Evolutionary conservation across 2,113 vertebrate genomes (phyloP).

Genomic region (Halichoeres trimaculatus): DNA sequence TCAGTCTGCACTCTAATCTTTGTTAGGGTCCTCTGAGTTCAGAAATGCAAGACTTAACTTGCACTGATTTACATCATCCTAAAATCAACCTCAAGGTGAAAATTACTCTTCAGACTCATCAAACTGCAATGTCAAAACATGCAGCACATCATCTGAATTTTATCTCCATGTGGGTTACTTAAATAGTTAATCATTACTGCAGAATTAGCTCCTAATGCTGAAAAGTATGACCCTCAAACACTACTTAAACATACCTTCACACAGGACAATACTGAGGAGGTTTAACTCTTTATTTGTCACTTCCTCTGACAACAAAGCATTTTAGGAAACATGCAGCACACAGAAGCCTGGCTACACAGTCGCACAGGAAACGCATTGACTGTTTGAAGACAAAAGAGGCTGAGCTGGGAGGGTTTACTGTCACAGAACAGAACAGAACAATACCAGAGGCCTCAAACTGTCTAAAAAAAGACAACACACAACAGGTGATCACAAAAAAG

Average conservation of each 20-base stretch:
- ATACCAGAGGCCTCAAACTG: constrained; percentile 56
- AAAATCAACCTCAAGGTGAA: constrained; percentile 19
- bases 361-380: constrained; percentile 78
- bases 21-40: constrained; percentile 45
- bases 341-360: constrained; percentile 58
- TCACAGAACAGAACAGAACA: constrained; percentile 56
- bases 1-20: constrained; percentile 51
- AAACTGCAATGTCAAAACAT: constrained; percentile 29
- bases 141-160: not conserved
- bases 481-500: constrained; percentile 15
- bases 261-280: constrained; percentile 56
- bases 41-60: constrained; percentile 50
- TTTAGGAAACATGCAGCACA: constrained; percentile 76
- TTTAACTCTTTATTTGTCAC: constrained; percentile 68
- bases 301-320: constrained; percentile 79
- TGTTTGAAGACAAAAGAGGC: constrained; percentile 75
- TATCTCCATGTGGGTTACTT: constrained; percentile 4
- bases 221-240: constrained; percentile 37
- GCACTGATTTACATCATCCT: constrained; percentile 36
- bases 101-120: no score
- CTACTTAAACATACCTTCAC: constrained; percentile 51
- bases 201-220: constrained; percentile 24
- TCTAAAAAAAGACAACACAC: constrained; percentile 48
- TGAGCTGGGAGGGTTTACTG: constrained; percentile 68
- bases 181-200: constrained; percentile 3